Evolutionary conservation across 2,113 vertebrate species (phyloP), one percentile per base, ranked within the genome.

Genomic region (Mesitornis unicolor): DNA sequence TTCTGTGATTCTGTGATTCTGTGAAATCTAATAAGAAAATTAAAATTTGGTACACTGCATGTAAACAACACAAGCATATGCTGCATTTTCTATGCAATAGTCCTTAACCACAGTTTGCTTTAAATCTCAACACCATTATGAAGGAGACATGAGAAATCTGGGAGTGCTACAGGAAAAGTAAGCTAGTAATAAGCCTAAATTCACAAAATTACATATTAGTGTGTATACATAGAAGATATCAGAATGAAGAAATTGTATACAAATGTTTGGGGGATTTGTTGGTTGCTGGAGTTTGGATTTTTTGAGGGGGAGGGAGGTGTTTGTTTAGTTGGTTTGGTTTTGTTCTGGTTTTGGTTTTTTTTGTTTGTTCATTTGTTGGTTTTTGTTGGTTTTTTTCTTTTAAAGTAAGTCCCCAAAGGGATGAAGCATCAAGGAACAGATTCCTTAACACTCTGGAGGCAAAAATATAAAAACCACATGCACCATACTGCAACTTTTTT

Each of bases 391-490:
- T 26, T 33, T 16, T 25, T 29, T 42, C 26, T 74, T 92, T 61
- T 26, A 50, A 57, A 57, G 25, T n/a, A 63, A 40, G 50, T 63
- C 48, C 33, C 43, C 74, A 83, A 74, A 89, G 64, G n/a, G 8
- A n/a, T 64, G 16, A 82, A 77, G 28, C 47, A 67, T 40, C 21
- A 80, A 26, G 22, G 64, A 92, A 81, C 10, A 89, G 93, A 98
- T 74, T 89, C n/a, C 48, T 86, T 82, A 93, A 76, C 64, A 65
- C 20, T 80, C 57, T 45, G 15, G 40, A 93, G 89, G 59, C 38
- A 96, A 70, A 87, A 94, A 80, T 85, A 93, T 53, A 84, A 91
- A 96, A 95, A 77, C 6, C 35, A 94, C 63, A 93, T 64, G 65
- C 67, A 93, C n/a, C n/a, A 92, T 26, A 87, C 24, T 36, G 59